A percentile compares a stretch with the other conserved stretches of the same genome.
Evolutionary conservation across 2,888 invertebrate species (phyloP).

Genomic region (Tyria jacobaeae): DNA sequence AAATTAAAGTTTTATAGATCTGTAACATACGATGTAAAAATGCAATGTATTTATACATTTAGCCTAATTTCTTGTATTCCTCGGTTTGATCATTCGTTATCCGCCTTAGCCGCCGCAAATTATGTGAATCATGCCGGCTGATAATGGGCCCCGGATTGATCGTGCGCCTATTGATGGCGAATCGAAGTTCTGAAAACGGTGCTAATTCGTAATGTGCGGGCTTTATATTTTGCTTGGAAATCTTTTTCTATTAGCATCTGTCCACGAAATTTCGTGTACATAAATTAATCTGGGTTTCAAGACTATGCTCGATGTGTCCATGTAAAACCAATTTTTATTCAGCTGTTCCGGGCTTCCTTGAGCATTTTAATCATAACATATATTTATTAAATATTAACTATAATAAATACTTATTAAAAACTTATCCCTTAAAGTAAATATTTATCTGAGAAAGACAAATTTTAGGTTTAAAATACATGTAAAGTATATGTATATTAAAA

Average conservation of each 20-base stretch:
- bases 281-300: constrained; percentile 73
- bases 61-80: constrained; percentile 30
- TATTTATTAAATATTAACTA: too few relatives aligned
- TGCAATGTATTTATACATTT: constrained; percentile 32
- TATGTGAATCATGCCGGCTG: constrained; percentile 61
- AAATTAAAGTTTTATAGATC: background rate
- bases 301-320: constrained; percentile 46
- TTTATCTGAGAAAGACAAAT: too few relatives aligned
- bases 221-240: constrained; percentile 62
- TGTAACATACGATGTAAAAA: background rate
- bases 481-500: too few relatives aligned
- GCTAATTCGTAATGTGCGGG: constrained; percentile 47
- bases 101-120: constrained; percentile 51
- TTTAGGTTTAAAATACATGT: too few relatives aligned
- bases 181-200: constrained; percentile 56
- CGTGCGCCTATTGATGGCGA: constrained; percentile 54
- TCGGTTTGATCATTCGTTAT: constrained; percentile 48
- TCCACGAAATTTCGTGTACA: constrained; percentile 71
- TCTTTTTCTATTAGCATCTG: constrained; percentile 66
- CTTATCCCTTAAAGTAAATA: too few relatives aligned
- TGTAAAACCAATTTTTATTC: constrained; percentile 62
- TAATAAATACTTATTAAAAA: too few relatives aligned
- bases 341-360: too few relatives aligned
- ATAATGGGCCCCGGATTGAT: constrained; percentile 60
- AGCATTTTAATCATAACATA: too few relatives aligned